Conservation (phyloP, 30 jellyfish, hydroid and myxozoan species). For the Hydractinia echinata region DNA sequence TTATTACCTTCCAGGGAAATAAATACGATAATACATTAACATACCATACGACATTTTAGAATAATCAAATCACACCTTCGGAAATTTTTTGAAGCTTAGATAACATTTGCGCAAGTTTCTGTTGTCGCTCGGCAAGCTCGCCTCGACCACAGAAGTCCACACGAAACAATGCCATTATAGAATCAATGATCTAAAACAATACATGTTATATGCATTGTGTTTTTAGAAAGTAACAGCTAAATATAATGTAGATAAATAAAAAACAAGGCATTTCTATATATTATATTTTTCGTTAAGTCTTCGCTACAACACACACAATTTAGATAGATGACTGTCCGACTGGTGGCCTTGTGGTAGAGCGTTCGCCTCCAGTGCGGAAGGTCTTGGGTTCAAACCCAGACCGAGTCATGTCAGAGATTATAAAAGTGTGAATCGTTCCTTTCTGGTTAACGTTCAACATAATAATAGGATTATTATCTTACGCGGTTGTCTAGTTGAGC, state of each 20-base stretch:
- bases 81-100: constrained; percentile 94
- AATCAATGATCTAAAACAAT: constrained; percentile 69
- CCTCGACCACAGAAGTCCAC: constrained; percentile 99
- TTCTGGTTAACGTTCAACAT: no score
- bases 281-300: neutral
- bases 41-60: neutral
- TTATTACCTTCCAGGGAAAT: no score
- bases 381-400: no score
- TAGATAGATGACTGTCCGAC: no score
- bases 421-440: no score
- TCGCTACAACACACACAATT: neutral
- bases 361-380: no score
- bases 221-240: neutral
- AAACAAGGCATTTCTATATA: neutral
- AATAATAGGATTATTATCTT: no score
- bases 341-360: no score
- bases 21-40: no score
- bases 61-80: constrained; percentile 61
- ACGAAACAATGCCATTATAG: constrained; percentile 97
- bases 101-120: constrained; percentile 95
- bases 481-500: no score
- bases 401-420: no score
- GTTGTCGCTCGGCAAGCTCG: constrained; percentile 98
- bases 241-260: neutral
- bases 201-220: neutral